Conservation (phyloP, 2,797 vertebrate species). For the Xenopus petersii region DNA sequence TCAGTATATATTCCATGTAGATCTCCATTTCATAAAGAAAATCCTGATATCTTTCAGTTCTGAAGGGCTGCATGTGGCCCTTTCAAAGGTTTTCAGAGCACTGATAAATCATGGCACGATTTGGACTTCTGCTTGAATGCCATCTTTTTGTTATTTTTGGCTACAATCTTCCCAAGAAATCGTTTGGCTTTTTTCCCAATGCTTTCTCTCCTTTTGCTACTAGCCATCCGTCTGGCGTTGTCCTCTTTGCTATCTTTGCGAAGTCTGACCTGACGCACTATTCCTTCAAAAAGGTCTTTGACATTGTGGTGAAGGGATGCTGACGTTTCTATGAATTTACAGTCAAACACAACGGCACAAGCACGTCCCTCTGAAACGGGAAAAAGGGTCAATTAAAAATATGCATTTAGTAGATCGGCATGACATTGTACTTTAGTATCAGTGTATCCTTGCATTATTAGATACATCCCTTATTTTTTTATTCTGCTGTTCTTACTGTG, state of each 20-base stretch:
- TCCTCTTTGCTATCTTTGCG: constrained; percentile 97
- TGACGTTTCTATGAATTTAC: constrained; percentile 97
- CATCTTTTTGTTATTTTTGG: constrained; percentile 98
- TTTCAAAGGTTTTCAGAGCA: constrained; percentile 74
- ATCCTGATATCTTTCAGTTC: constrained; percentile 33
- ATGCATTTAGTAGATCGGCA: too few relatives aligned
- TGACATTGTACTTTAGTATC: too few relatives aligned
- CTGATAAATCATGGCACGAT: constrained; percentile 95
- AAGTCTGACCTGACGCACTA: constrained; percentile 90
- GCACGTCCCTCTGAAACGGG: constrained; percentile 85
- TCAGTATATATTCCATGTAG: constrained; percentile 18
- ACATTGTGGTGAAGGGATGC: constrained; percentile 94
- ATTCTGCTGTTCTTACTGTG: too few relatives aligned
- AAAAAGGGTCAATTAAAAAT: not conserved
- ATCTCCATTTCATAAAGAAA: constrained; percentile 2
- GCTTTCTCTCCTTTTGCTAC: constrained; percentile 87
- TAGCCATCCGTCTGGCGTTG: constrained; percentile 90
- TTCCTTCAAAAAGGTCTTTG: constrained; percentile 89
- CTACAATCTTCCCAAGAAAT: constrained; percentile 96
- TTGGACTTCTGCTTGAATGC: constrained; percentile 97
- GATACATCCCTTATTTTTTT: too few relatives aligned
- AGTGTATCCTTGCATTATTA: too few relatives aligned
- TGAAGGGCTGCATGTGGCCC: constrained; percentile 49
- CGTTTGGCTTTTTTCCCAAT: constrained; percentile 94
- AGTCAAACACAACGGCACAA: constrained; percentile 95